Evolutionary conservation across 2,113 vertebrate species (phyloP).

Genomic region (Vireo altiloquus): DNA sequence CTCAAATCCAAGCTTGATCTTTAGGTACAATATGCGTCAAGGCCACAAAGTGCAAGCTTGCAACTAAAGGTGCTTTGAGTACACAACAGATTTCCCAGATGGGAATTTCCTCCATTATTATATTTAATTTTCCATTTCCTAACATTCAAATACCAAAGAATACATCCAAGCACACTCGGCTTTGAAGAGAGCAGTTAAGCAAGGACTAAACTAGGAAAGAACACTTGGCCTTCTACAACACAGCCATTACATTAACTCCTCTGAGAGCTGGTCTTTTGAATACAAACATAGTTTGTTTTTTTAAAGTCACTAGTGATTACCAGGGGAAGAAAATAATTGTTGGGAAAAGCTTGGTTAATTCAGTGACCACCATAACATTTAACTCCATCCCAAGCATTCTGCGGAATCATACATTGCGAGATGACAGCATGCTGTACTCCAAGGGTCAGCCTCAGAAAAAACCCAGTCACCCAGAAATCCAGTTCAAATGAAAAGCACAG

Average conservation of each 20-base stretch:
- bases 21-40: constrained; percentile 1
- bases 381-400: constrained; percentile 27
- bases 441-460: not conserved
- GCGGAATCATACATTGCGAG: not conserved
- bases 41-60: constrained; percentile 20
- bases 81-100: constrained; percentile 54
- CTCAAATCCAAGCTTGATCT: constrained; percentile 4
- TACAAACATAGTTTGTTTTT: constrained; percentile 47
- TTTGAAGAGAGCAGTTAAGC: constrained; percentile 57
- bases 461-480: not conserved
- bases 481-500: not conserved
- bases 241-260: constrained; percentile 50
- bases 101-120: constrained; percentile 58
- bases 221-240: constrained; percentile 29
- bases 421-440: not conserved
- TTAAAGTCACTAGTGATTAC: constrained; percentile 35
- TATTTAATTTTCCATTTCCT: constrained; percentile 68
- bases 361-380: constrained; percentile 7
- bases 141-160: constrained; percentile 66
- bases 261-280: constrained; percentile 65
- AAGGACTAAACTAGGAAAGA: constrained; percentile 57
- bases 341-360: constrained; percentile 55
- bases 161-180: not conserved
- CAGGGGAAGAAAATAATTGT: constrained; percentile 37
- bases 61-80: constrained; percentile 49